Conservation (phyloP, 2,797 vertebrate species). For the Discoglossus pictus region DNA sequence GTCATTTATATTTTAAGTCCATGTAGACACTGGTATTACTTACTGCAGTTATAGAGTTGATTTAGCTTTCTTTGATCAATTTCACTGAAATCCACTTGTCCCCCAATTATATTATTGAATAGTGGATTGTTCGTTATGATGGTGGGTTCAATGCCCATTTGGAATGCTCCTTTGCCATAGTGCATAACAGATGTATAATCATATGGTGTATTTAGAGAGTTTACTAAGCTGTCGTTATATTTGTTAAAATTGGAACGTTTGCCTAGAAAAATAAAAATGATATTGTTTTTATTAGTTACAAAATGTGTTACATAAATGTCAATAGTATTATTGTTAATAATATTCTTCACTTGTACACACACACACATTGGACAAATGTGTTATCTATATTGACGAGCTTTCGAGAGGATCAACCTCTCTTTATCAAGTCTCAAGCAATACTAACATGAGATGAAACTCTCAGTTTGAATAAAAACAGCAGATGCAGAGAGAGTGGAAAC, state of each 20-base stretch:
- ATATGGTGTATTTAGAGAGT: conserved; percentile 83
- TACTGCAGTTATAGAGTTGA: conserved; percentile 88
- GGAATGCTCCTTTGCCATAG: conserved; percentile 85
- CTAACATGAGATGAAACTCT: too few relatives aligned
- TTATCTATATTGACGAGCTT: too few relatives aligned
- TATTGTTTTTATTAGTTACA: conserved; percentile 13
- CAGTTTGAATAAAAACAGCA: too few relatives aligned
- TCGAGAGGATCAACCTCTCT: too few relatives aligned
- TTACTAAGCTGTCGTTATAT: conserved; percentile 75
- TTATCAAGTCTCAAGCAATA: too few relatives aligned
- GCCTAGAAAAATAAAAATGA: conserved; percentile 70
- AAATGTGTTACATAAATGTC: too few relatives aligned
- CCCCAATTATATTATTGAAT: conserved; percentile 86
- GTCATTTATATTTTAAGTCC: too few relatives aligned
- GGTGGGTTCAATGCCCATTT: conserved; percentile 77
- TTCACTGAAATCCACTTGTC: conserved; percentile 90
- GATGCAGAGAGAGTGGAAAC: too few relatives aligned
- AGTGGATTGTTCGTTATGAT: conserved; percentile 84
- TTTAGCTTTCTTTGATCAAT: conserved; percentile 84
- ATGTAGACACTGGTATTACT: too few relatives aligned
- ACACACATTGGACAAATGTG: too few relatives aligned
- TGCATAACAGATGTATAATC: conserved; percentile 95
- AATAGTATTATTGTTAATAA: too few relatives aligned
- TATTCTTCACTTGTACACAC: too few relatives aligned
- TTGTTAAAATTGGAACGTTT: conserved; percentile 81